Conservation (phyloP, 2,113 vertebrate species). For the Lates calcarifer region DNA sequence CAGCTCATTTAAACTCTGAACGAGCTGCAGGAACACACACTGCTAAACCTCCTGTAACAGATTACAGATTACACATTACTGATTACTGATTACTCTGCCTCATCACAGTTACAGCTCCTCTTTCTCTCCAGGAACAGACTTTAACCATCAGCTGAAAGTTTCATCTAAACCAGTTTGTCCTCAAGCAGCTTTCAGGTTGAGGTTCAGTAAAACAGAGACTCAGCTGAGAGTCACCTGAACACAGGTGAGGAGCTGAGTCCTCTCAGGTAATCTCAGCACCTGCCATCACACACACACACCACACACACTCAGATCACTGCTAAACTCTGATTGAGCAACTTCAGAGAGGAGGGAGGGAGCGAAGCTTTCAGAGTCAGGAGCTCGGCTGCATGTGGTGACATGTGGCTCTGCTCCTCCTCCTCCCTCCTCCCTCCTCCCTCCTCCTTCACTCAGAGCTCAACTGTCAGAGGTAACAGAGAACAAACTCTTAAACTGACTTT, state of each 20-base stretch:
- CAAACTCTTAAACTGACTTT: no score
- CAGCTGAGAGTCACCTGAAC: no score
- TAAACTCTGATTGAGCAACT: no score
- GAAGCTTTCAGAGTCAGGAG: slow-evolving; percentile 1
- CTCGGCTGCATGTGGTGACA: slow-evolving; percentile 55
- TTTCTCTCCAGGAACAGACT: no score
- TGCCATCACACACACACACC: no score
- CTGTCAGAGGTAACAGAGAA: slow-evolving; percentile 23
- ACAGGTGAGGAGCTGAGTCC: no score
- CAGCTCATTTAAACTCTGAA: no score
- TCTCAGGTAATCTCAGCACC: no score
- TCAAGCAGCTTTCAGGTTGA: not conserved
- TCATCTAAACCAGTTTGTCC: not conserved
- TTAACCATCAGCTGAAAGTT: not conserved
- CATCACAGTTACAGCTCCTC: no score
- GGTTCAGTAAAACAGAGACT: not conserved
- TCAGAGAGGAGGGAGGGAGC: slow-evolving; percentile 9
- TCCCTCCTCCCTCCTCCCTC: not conserved
- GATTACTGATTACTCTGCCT: not conserved
- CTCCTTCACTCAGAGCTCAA: not conserved
- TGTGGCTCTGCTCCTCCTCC: slow-evolving; percentile 25
- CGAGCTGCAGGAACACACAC: not conserved
- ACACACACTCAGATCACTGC: no score
- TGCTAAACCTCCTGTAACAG: not conserved
- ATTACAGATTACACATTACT: no score